Conservation (phyloP, 2,113 vertebrate species). For the Hydropotes inermis region DNA sequence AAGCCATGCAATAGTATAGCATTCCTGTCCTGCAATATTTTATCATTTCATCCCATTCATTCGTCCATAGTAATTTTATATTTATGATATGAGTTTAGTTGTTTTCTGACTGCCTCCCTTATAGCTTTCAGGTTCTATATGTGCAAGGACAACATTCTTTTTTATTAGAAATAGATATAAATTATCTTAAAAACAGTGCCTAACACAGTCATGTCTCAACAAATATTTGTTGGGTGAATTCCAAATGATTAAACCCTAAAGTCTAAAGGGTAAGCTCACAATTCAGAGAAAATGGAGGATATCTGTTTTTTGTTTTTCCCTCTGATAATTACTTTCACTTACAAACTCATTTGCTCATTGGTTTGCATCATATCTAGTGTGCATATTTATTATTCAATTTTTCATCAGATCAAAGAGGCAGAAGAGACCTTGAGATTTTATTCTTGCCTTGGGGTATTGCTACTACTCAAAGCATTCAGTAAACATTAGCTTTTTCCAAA, state of each 20-base stretch:
- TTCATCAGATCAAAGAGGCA: conserved; percentile 35
- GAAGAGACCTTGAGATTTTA: conserved; percentile 27
- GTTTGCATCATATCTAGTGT: not conserved
- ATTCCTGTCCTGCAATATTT: not conserved
- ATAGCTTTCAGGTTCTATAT: not conserved
- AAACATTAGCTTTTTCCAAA: conserved; percentile 36
- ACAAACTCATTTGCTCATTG: not conserved
- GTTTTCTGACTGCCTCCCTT: not conserved
- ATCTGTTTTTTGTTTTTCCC: not conserved
- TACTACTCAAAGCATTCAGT: not conserved
- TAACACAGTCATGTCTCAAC: not conserved
- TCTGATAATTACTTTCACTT: conserved; percentile 6
- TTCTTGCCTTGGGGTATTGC: conserved; percentile 29
- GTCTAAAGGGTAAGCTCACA: not conserved
- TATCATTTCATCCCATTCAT: not conserved
- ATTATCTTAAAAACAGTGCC: not conserved
- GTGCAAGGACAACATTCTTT: not conserved
- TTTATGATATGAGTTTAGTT: not conserved
- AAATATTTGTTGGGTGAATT: not conserved
- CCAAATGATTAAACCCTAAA: not conserved
- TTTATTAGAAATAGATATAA: not conserved
- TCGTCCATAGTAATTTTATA: not conserved
- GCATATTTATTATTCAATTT: conserved; percentile 30
- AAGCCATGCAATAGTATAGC: not conserved
- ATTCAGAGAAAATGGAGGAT: not conserved